Conservation (phyloP, 2,797 vertebrate species). For the Oceanodroma leucorhoa region DNA sequence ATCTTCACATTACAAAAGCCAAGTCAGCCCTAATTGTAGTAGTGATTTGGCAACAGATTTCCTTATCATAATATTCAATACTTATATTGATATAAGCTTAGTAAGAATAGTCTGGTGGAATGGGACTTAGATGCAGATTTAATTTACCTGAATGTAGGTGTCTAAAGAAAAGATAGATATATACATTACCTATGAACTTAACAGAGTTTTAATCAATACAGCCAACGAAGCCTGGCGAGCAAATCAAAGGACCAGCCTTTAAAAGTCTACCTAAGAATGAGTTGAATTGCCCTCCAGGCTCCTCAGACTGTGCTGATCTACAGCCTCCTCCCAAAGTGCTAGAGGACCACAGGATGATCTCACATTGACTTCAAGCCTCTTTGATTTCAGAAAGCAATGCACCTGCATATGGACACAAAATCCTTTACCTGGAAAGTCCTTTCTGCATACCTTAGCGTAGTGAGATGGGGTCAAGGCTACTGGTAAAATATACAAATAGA, state of each 20-base stretch:
- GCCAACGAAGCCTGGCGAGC: neutral
- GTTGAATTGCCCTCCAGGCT: neutral
- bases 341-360: neutral
- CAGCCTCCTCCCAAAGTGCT: neutral
- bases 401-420: neutral
- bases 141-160: neutral
- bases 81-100: neutral
- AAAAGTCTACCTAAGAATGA: neutral
- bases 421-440: neutral
- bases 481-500: neutral
- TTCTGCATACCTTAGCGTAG: neutral
- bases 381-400: neutral
- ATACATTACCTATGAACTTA: neutral
- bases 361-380: neutral
- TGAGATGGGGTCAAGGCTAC: neutral
- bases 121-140: neutral
- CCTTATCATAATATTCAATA: slow-evolving; percentile 5
- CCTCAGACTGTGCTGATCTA: neutral
- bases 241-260: neutral
- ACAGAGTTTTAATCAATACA: neutral
- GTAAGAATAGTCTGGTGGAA: neutral
- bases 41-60: neutral
- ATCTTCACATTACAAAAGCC: neutral
- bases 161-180: neutral
- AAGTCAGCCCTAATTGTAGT: neutral